phyloP scores from a whole-genome alignment of 2,797 vertebrate species.

The Gorsachius magnificus region DNA sequence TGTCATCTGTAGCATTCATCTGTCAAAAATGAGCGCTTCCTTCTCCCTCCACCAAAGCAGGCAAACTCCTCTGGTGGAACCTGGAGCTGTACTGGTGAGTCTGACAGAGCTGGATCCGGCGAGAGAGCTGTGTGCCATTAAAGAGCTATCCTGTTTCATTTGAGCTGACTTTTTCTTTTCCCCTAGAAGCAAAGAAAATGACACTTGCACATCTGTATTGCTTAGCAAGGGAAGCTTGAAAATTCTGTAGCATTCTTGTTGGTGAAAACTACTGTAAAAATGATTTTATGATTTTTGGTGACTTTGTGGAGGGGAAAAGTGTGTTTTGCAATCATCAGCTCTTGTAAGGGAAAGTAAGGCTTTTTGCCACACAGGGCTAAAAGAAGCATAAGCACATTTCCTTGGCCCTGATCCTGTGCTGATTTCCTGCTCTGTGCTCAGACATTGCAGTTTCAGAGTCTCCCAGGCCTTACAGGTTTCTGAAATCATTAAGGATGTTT shows the following conservation, averaged over 20 bases:
- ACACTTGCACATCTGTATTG: not conserved
- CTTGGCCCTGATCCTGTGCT: constrained; percentile 1
- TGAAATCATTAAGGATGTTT: not conserved
- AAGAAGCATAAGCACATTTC: not conserved
- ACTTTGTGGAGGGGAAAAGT: not conserved
- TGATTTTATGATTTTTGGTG: not conserved
- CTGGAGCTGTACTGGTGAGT: not conserved
- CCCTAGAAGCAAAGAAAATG: not conserved
- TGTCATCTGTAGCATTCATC: not conserved
- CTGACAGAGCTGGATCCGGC: not conserved
- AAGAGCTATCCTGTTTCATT: not conserved
- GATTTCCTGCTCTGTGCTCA: not conserved
- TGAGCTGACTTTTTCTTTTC: not conserved
- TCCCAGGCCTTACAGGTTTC: constrained; percentile 3
- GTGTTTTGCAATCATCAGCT: not conserved
- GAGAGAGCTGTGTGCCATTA: not conserved
- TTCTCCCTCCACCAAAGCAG: not conserved
- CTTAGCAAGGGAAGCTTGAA: not conserved
- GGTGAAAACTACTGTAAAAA: not conserved
- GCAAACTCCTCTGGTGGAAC: not conserved
- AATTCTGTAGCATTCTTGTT: not conserved
- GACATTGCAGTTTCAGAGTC: not conserved
- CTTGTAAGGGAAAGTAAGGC: not conserved
- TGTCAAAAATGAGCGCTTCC: not conserved
- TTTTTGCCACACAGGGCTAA: not conserved